Percentiles rank a stretch among this genome's conserved stretches.
Conservation (phyloP, 2,113 vertebrate species). For the Peromyscus californicus region DNA sequence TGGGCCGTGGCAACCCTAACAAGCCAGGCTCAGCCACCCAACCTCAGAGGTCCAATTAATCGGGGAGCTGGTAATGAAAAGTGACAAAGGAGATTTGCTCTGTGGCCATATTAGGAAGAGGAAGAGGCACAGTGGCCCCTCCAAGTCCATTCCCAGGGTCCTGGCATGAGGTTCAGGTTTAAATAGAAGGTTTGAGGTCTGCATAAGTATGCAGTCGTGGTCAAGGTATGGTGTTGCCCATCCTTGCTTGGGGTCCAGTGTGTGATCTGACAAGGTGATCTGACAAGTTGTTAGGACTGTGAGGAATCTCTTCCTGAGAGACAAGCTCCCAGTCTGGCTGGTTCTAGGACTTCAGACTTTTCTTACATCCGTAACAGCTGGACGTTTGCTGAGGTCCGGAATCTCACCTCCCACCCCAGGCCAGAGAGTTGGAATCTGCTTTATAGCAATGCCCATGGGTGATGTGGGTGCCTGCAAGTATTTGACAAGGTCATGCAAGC, state of each 20-base stretch:
- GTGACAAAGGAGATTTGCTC: neutral
- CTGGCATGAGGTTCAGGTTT: neutral
- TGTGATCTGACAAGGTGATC: neutral
- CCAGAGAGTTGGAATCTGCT: neutral
- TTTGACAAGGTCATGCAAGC: neutral
- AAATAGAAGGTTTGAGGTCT: neutral
- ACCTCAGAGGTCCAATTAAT: neutral
- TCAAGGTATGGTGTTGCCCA: neutral
- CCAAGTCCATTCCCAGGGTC: neutral
- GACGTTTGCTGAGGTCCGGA: neutral
- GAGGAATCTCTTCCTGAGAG: neutral
- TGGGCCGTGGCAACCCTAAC: neutral
- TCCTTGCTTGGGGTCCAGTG: neutral
- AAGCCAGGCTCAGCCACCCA: neutral
- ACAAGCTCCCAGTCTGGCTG: neutral
- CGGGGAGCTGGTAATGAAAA: neutral
- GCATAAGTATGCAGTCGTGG: neutral
- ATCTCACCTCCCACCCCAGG: neutral
- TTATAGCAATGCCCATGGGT: neutral
- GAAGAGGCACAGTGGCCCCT: neutral
- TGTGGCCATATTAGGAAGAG: neutral
- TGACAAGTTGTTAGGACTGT: neutral
- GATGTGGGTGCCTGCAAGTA: neutral
- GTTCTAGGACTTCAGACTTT: neutral
- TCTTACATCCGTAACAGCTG: neutral